Evolutionary conservation across 2,888 invertebrate genomes (phyloP).

Genomic region (Cephus sareptanus): DNA sequence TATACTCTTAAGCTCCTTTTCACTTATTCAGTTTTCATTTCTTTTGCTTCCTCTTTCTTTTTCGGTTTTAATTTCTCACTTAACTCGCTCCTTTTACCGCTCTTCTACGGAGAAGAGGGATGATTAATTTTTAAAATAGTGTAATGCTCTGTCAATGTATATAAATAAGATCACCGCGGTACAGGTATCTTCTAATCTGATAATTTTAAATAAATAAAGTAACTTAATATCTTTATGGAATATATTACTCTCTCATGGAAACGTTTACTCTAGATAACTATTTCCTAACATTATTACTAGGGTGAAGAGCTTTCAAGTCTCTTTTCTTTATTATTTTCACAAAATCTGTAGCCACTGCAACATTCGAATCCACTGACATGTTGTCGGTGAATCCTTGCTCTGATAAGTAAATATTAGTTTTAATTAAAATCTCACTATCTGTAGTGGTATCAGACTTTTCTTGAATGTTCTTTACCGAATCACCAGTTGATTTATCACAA

Average conservation of each 20-base stretch:
- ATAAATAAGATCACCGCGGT: background rate
- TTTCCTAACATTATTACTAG: background rate
- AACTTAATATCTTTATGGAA: background rate
- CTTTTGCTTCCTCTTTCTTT: no score
- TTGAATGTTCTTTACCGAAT: conserved; percentile 5
- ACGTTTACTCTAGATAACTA: background rate
- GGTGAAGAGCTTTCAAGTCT: conserved; percentile 48
- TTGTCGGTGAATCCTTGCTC: conserved; percentile 44
- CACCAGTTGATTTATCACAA: conserved; percentile 4
- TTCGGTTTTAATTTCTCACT: no score
- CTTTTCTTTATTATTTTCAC: conserved; percentile 45
- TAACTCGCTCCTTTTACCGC: no score
- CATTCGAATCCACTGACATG: conserved; percentile 35
- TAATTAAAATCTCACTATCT: conserved; percentile 32
- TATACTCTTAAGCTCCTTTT: background rate
- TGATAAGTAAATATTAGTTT: conserved; percentile 47
- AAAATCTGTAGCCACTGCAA: conserved; percentile 33
- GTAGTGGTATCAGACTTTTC: conserved; percentile 14
- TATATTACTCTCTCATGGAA: background rate
- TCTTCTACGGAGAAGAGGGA: background rate
- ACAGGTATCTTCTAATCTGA: background rate
- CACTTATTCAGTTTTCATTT: no score
- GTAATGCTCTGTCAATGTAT: background rate
- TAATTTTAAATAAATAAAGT: background rate
- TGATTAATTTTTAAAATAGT: background rate